These are phyloP conservation scores for Rhinatrema bivittatum DNA, from an alignment of 2,797 vertebrate species.

Conservation along the genomic window DNA sequence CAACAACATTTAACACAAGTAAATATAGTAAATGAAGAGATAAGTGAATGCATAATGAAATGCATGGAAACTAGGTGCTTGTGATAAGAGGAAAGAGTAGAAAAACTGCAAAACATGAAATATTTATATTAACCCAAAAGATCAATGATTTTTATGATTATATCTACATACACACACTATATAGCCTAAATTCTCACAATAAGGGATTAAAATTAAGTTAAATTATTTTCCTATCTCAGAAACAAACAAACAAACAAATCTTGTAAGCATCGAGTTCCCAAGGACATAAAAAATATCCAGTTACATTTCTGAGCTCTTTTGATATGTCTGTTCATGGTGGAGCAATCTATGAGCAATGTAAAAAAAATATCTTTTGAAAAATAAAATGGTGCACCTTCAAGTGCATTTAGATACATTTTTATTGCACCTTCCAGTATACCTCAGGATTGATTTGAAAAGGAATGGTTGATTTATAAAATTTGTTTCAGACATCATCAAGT, in stretches of 20 bases:
- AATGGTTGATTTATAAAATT: conserved; percentile 49
- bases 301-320: conserved; percentile 59
- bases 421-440: conserved; percentile 51
- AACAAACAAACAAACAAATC: no score
- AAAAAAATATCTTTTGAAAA: conserved; percentile 69
- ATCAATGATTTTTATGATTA: conserved; percentile 22
- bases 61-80: no score
- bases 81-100: no score
- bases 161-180: conserved; percentile 19
- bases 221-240: conserved; percentile 53
- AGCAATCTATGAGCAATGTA: conserved; percentile 56
- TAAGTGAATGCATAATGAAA: no score
- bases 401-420: conserved; percentile 55
- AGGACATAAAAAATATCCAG: conserved; percentile 63
- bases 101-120: no score
- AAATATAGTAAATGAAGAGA: no score
- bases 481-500: conserved; percentile 46
- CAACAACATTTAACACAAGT: no score
- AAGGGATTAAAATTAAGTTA: conserved; percentile 59
- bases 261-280: conserved; percentile 54
- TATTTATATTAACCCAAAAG: no score
- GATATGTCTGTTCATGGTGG: conserved; percentile 53
- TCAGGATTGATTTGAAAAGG: conserved; percentile 57
- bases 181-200: conserved; percentile 40
- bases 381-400: conserved; percentile 63